Percentiles rank a stretch among this genome's conserved stretches.
Evolutionary conservation across 1,140 invertebrate genomes (phyloP).

Genomic region (Hyposmocoma kahamanoa): DNA sequence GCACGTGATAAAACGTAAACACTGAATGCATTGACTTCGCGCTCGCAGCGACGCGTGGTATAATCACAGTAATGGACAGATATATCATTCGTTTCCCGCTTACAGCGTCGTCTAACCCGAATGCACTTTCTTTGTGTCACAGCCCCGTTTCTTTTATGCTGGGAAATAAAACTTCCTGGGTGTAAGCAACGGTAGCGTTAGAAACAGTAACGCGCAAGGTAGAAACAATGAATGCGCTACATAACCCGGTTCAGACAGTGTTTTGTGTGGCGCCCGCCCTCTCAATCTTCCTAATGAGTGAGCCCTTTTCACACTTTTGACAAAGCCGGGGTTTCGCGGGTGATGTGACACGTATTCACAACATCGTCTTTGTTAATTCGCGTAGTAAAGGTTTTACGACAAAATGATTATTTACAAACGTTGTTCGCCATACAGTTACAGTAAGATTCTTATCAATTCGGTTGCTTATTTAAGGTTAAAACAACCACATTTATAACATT

Average conservation of each 20-base stretch:
- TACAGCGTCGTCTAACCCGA: slow-evolving; percentile 48
- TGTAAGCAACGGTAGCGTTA: slow-evolving; percentile 7
- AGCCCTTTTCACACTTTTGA: slow-evolving; percentile 68
- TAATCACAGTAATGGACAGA: slow-evolving; percentile 49
- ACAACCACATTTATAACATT: background rate
- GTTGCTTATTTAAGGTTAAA: too few species aligned
- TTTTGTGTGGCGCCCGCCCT: slow-evolving; percentile 53
- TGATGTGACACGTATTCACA: slow-evolving; percentile 61
- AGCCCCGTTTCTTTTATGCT: slow-evolving; percentile 34
- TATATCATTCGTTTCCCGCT: slow-evolving; percentile 35
- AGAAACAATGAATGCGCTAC: background rate
- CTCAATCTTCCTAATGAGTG: slow-evolving; percentile 73
- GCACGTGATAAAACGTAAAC: background rate
- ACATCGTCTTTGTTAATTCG: slow-evolving; percentile 13
- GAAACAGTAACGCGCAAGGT: slow-evolving; percentile 12
- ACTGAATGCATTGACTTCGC: background rate
- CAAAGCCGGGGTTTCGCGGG: slow-evolving; percentile 65
- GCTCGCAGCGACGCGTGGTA: slow-evolving; percentile 11
- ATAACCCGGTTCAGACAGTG: slow-evolving; percentile 10
- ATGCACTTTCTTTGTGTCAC: slow-evolving; percentile 50
- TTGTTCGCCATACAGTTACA: too few species aligned
- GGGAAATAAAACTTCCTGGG: slow-evolving; percentile 18
- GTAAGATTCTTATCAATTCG: too few species aligned
- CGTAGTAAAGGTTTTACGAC: too few species aligned
- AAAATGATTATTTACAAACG: too few species aligned